Conservation (phyloP, 2,888 invertebrate species). For the Chalcosyrphus nemorum region DNA sequence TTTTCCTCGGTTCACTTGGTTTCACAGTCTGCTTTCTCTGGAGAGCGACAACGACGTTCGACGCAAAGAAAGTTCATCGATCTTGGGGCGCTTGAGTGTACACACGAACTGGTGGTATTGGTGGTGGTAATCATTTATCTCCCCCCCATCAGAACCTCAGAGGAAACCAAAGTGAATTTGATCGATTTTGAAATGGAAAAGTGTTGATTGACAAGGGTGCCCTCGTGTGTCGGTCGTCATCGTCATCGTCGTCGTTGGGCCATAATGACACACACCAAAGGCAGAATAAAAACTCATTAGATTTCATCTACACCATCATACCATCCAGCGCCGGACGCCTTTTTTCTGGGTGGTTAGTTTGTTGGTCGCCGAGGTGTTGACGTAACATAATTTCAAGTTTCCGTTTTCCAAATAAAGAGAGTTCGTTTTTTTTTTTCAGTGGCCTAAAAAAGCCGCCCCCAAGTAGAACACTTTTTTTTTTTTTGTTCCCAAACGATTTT, state of each 20-base stretch:
- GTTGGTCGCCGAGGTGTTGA: conserved; percentile 66
- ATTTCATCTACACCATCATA: conserved; percentile 41
- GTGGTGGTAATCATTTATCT: conserved; percentile 1
- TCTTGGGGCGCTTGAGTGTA: conserved; percentile 35
- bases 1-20: conserved; percentile 60
- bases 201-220: conserved; percentile 68
- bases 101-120: neutral
- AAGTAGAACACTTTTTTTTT: conserved; percentile 36
- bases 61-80: conserved; percentile 68
- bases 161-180: conserved; percentile 44
- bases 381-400: conserved; percentile 71
- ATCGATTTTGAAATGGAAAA: conserved; percentile 70
- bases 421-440: conserved; percentile 15
- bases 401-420: conserved; percentile 45
- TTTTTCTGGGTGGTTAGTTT: conserved; percentile 42
- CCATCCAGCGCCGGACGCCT: neutral
- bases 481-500: conserved; percentile 67
- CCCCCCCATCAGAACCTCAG: neutral
- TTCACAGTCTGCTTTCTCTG: conserved; percentile 33
- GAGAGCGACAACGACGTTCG: neutral
- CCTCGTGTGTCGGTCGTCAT: conserved; percentile 31
- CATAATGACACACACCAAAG: conserved; percentile 52
- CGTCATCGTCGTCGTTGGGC: too few species aligned
- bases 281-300: conserved; percentile 63
- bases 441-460: conserved; percentile 33